These are phyloP conservation scores for Euplagia quadripunctaria DNA, from an alignment of 2,888 invertebrate species.

Conservation along the genomic window DNA sequence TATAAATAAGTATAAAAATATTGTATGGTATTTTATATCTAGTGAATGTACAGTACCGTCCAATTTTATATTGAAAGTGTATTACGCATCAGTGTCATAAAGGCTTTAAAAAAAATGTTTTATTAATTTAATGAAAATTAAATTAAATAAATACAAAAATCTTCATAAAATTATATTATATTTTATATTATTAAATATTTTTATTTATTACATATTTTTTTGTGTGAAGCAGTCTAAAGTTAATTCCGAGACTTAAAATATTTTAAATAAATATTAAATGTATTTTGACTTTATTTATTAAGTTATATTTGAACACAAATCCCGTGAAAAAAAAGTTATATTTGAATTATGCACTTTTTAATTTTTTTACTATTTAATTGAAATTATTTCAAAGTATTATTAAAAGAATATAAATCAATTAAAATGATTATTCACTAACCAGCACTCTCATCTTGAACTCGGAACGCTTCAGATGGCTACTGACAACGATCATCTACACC, in stretches of 20 bases:
- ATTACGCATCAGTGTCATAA: not conserved
- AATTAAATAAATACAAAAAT: not conserved
- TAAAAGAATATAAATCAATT: not conserved
- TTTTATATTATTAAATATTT: no score
- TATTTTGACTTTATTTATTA: not conserved
- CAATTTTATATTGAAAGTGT: not conserved
- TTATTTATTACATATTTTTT: no score
- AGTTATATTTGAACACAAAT: no score
- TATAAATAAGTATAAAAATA: not conserved
- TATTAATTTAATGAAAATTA: not conserved
- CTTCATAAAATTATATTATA: no score
- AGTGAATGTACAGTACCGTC: not conserved
- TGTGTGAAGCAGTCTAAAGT: no score
- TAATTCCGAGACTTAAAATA: no score
- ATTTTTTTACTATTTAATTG: no score
- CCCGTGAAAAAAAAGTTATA: no score
- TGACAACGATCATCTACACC: conserved; percentile 67
- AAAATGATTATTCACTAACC: conserved; percentile 54
- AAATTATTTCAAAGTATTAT: not conserved
- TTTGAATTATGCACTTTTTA: no score
- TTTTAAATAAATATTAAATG: no score
- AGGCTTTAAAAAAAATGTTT: not conserved
- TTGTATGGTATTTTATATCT: not conserved
- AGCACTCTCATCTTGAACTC: conserved; percentile 81
- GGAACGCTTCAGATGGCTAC: conserved; percentile 72